Evolutionary conservation across 1,140 invertebrate genomes (phyloP).

Genomic region (Cydia fagiglandana): DNA sequence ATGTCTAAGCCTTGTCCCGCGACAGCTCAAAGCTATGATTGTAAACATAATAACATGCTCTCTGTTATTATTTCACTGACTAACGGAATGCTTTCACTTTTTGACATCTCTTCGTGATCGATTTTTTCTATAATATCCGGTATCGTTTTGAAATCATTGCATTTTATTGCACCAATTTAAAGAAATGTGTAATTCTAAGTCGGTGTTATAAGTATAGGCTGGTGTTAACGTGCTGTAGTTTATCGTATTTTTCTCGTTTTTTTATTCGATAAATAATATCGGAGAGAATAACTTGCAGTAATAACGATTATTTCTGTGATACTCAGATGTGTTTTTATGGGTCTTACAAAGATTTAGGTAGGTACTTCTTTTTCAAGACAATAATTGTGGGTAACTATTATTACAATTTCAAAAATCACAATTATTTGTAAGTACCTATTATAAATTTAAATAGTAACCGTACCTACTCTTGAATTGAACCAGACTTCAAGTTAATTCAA

Average conservation of each 20-base stretch:
- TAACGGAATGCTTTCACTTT: slow-evolving; percentile 29
- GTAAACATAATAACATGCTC: slow-evolving; percentile 23
- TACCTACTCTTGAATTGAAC: no score
- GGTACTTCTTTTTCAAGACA: no score
- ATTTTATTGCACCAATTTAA: slow-evolving; percentile 32
- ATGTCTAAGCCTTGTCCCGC: not conserved
- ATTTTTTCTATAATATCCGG: slow-evolving; percentile 28
- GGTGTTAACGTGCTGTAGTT: not conserved
- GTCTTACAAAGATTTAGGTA: no score
- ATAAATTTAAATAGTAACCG: no score
- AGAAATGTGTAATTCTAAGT: slow-evolving; percentile 12
- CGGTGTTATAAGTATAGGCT: not conserved
- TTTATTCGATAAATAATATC: not conserved
- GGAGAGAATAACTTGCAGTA: not conserved
- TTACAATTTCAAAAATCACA: no score
- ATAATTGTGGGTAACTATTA: no score
- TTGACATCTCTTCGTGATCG: slow-evolving; percentile 24
- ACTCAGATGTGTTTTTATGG: no score
- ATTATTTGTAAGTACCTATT: no score
- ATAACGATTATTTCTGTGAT: not conserved
- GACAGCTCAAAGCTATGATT: slow-evolving; percentile 28
- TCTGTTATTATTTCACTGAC: slow-evolving; percentile 23
- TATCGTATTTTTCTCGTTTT: not conserved
- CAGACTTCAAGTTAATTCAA: no score
- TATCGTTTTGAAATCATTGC: slow-evolving; percentile 25